Base-by-base conservation (phyloP, 1,140 invertebrate species). In the Drosophila watanabei region DNA sequence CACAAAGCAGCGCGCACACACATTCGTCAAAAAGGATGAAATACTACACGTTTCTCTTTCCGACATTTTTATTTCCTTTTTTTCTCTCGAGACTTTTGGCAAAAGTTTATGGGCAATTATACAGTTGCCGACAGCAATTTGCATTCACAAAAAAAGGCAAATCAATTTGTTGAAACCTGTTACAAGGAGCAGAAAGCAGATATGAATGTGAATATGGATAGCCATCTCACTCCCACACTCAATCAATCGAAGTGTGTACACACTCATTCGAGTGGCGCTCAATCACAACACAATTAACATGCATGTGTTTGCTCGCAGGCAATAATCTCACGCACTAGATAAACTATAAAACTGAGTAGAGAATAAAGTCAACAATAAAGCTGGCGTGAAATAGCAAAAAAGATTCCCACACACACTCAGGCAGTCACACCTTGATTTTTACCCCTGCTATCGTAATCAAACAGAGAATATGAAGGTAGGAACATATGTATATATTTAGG, bases 221-320 rank as follows among this genome's bases (percentile, higher is more conserved):
- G 65, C 48, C 24, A 69, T 54, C 64, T 30, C 59, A 64, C 32
- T 68, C 64, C 64, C 61, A 58, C 56, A 7, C 51, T 41, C 66
- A 70, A 62, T 43, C 43, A 59, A 39, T 68, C 56, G 30, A 49
- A 56, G 71, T 76, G 71, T 58, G 57, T 49, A 78, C 73, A 35
- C 82, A 84, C 73, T 81, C 73, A 85, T 72, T 76, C 61, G 66
- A 81, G 80, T 83, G 81, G 66, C 62, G 66, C 81, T 85, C 78
- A 85, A 88, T 88, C 85, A 89, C 64, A 89, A 85, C 72, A 75
- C 78, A 85, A 85, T 88, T 89, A 90, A 89, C 81, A 90, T 70
- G 37, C 57, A 46, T 56, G 61, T 59, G 56, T 70, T 33, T 60
- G 45, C 65, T 48, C 71, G 43, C 30, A 28, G 48, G n/a, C 65